Conservation (phyloP, 2,113 vertebrate genomes). For the Melospiza melodia region DNA sequence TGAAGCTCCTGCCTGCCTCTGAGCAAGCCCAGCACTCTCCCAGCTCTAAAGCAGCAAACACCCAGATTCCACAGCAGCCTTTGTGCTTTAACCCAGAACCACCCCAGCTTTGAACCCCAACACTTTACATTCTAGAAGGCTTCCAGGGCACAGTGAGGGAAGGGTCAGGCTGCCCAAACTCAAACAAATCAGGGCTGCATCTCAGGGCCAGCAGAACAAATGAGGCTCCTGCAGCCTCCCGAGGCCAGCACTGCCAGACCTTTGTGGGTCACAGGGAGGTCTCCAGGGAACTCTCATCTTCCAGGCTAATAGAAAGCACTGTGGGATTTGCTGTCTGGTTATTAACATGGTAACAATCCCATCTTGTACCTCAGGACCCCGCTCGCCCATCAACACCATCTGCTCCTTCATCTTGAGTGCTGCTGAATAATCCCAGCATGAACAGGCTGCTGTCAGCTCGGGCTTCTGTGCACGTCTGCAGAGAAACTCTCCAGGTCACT, state of each 20-base stretch:
- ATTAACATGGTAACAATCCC: conserved; percentile 44
- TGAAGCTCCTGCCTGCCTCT: background rate
- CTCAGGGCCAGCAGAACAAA: background rate
- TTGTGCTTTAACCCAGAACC: background rate
- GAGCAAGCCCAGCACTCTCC: background rate
- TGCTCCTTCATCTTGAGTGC: conserved; percentile 47
- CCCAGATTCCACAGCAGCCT: background rate
- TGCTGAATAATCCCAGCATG: background rate
- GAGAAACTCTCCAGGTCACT: background rate
- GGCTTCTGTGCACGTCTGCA: background rate
- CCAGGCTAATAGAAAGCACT: background rate
- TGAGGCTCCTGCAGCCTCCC: background rate
- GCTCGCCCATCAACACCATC: conserved; percentile 51
- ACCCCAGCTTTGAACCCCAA: background rate
- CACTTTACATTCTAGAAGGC: background rate
- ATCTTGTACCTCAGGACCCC: conserved; percentile 22
- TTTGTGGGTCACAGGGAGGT: background rate
- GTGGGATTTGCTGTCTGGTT: conserved; percentile 31
- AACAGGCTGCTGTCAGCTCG: background rate
- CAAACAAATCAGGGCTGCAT: background rate
- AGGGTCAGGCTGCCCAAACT: background rate
- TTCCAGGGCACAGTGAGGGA: background rate
- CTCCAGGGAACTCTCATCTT: background rate
- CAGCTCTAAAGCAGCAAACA: background rate
- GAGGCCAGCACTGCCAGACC: background rate